Evolutionary conservation across 2,113 vertebrate genomes (phyloP).

Genomic region (Danionella cerebrum): DNA sequence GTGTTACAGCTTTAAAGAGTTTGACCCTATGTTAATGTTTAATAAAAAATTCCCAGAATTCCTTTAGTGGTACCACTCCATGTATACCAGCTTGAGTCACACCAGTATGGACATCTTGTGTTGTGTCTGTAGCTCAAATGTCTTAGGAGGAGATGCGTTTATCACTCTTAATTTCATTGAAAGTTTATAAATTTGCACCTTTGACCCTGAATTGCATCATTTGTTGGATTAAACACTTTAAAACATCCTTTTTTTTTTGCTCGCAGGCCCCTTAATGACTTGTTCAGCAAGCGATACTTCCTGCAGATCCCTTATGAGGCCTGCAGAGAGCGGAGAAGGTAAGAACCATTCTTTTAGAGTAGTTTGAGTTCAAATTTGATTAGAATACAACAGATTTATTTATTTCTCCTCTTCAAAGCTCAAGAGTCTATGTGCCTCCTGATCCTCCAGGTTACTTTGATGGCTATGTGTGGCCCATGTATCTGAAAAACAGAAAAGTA

Average conservation of each 20-base stretch:
- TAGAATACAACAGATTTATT: not conserved
- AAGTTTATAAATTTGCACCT: not conserved
- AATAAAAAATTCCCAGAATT: too few relatives aligned
- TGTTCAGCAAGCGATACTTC: conserved; percentile 83
- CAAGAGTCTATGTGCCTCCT: conserved; percentile 77
- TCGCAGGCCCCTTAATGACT: conserved; percentile 72
- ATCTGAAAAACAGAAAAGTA: conserved; percentile 75
- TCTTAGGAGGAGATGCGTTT: too few relatives aligned
- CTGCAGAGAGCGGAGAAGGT: conserved; percentile 84
- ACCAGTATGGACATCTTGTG: too few relatives aligned
- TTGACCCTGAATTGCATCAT: not conserved
- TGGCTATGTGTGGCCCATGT: conserved; percentile 91
- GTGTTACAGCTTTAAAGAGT: too few relatives aligned
- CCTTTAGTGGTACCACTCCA: too few relatives aligned
- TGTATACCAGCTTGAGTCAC: too few relatives aligned
- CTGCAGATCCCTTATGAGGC: conserved; percentile 83
- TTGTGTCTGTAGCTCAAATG: too few relatives aligned
- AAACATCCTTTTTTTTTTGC: conserved; percentile 24
- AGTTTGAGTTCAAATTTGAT: too few relatives aligned
- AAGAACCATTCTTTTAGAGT: conserved; percentile 12
- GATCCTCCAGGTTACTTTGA: conserved; percentile 87
- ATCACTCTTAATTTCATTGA: too few relatives aligned
- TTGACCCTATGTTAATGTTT: too few relatives aligned
- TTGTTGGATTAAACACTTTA: not conserved
- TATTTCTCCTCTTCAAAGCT: conserved; percentile 55